These are phyloP conservation scores for Dichetophora obliterata DNA, from an alignment of 2,888 invertebrate species.

Conservation along the genomic window DNA sequence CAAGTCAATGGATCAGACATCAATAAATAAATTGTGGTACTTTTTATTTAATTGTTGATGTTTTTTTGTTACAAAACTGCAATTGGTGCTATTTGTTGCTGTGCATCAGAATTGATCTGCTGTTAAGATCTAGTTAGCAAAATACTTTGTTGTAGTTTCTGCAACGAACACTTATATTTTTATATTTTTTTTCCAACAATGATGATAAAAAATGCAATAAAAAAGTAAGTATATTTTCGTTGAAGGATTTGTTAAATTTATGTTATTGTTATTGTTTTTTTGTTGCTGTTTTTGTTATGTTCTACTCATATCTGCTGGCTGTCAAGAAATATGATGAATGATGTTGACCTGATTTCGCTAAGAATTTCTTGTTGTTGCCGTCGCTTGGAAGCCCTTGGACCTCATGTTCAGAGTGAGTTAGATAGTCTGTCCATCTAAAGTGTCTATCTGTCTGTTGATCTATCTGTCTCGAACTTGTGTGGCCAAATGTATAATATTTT, in stretches of 20 bases:
- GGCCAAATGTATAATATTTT: too few species aligned
- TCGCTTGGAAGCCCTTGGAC: neutral
- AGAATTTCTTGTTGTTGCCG: neutral
- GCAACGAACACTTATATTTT: neutral
- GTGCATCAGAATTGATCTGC: neutral
- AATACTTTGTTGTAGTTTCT: neutral
- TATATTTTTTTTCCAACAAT: neutral
- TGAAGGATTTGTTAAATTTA: neutral
- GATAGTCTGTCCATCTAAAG: neutral
- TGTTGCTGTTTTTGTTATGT: neutral
- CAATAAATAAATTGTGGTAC: conserved; percentile 14
- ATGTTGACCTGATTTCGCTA: conserved; percentile 49
- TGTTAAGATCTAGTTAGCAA: neutral
- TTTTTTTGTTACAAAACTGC: neutral
- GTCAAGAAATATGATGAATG: conserved; percentile 51
- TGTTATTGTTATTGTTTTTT: neutral
- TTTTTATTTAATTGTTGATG: neutral
- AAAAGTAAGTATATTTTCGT: too few species aligned
- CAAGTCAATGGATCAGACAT: conserved; percentile 27
- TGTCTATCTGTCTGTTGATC: neutral
- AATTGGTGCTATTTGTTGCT: neutral
- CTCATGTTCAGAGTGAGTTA: neutral
- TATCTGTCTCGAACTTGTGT: neutral
- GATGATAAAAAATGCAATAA: neutral
- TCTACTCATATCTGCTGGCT: conserved; percentile 17